phyloP scores from a whole-genome alignment of 2,797 vertebrate species.

The Oreochromis grahami region DNA sequence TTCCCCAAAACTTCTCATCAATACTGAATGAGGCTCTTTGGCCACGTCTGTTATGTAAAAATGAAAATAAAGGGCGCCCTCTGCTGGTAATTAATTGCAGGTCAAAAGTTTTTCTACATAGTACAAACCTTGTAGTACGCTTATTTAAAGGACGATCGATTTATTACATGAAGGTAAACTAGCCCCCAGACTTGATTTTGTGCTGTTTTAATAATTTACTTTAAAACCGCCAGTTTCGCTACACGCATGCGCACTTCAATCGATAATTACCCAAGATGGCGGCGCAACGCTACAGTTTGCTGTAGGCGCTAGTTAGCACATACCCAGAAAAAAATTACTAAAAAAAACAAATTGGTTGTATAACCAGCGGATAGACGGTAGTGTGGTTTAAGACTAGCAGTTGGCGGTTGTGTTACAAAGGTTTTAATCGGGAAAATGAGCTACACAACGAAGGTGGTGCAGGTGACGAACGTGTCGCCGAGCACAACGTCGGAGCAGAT shows the following conservation, averaged over 20 bases:
- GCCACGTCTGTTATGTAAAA: background rate
- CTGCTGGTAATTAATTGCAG: background rate
- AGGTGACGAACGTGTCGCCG: conserved; percentile 93
- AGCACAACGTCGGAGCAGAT: conserved; percentile 96
- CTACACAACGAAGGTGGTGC: conserved; percentile 86
- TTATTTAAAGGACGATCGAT: background rate
- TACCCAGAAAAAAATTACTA: background rate
- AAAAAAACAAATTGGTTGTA: rapidly evolving
- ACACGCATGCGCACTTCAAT: conserved; percentile 44
- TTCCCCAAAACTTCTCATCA: background rate
- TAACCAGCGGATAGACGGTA: background rate
- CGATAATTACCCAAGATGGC: conserved; percentile 50
- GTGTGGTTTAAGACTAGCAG: rapidly evolving
- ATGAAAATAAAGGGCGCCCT: background rate
- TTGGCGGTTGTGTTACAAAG: background rate
- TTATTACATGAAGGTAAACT: background rate
- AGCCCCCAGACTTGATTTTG: background rate
- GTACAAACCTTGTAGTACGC: background rate
- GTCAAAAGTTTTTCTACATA: background rate
- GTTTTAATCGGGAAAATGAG: conserved; percentile 53
- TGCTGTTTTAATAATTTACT: background rate
- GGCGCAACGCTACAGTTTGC: background rate
- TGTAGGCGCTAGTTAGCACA: background rate
- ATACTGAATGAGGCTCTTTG: background rate
- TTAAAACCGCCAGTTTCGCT: background rate